phyloP scores from a whole-genome alignment of 1,140 invertebrate species.

The Cherax destructor region DNA sequence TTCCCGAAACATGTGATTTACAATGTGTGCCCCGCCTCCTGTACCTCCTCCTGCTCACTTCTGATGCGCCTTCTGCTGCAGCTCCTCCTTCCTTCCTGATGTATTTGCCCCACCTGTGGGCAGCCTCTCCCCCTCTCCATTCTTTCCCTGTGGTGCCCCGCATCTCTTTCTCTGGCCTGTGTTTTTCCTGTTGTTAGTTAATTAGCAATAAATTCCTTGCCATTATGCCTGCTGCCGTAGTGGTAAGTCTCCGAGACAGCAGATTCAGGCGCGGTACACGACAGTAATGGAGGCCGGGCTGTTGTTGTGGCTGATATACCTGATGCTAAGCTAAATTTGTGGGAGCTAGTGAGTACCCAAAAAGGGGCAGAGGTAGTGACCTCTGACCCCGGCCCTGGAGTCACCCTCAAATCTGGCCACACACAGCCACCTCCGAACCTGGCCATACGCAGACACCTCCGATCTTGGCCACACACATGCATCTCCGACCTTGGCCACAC shows the following conservation, averaged over 20 bases:
- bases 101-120: neutral
- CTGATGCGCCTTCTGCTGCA: conserved; percentile 50
- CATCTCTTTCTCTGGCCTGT: conserved; percentile 5
- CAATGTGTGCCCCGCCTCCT: conserved; percentile 37
- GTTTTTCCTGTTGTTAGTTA: conserved; percentile 46
- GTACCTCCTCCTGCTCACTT: conserved; percentile 51
- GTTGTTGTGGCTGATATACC: neutral
- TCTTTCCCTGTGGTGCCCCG: neutral
- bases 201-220: conserved; percentile 37
- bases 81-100: conserved; percentile 27
- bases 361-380: neutral
- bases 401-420: no score
- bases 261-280: neutral
- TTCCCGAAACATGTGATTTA: conserved; percentile 51
- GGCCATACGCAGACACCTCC: no score
- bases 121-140: neutral
- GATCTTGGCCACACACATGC: no score
- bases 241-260: neutral
- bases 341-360: neutral
- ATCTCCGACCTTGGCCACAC: no score
- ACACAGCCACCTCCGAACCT: no score
- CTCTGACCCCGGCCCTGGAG: neutral
- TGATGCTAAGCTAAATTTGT: neutral
- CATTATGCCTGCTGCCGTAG: conserved; percentile 12
- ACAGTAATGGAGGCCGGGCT: conserved; percentile 22